These are phyloP conservation scores for Excalfactoria chinensis DNA, from an alignment of 2,113 vertebrate species.

Conservation along the genomic window DNA sequence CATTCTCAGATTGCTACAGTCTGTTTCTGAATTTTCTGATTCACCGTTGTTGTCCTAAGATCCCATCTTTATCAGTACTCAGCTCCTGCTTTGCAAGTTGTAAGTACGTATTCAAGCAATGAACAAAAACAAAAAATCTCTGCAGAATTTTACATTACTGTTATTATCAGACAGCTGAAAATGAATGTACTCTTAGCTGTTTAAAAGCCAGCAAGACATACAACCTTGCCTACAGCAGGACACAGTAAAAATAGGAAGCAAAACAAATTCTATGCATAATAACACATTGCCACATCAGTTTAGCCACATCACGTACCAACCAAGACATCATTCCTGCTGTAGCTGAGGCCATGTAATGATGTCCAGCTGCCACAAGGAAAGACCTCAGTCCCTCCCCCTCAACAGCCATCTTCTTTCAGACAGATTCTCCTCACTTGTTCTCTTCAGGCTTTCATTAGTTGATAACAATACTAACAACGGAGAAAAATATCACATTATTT, in stretches of 20 bases:
- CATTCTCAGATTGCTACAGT: not conserved
- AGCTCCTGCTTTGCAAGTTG: not conserved
- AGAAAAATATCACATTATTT: not conserved
- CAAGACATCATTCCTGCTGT: not conserved
- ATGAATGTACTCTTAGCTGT: not conserved
- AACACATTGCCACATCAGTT: not conserved
- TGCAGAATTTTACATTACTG: not conserved
- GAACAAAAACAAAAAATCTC: not conserved
- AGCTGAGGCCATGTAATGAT: not conserved
- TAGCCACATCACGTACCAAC: not conserved
- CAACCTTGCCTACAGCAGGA: not conserved
- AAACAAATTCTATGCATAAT: not conserved
- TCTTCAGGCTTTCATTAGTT: not conserved
- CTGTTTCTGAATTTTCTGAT: not conserved
- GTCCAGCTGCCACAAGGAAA: not conserved
- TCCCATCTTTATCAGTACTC: not conserved
- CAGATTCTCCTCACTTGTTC: too few species aligned
- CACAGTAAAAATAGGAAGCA: not conserved
- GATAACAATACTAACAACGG: not conserved
- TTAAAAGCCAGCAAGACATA: not conserved
- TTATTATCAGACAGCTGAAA: not conserved
- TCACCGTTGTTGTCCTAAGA: not conserved
- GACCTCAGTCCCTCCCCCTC: not conserved
- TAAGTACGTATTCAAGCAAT: not conserved
- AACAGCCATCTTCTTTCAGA: not conserved